Conservation (phyloP, 2,797 vertebrate species). For the Stomatorhinus walkeri region DNA sequence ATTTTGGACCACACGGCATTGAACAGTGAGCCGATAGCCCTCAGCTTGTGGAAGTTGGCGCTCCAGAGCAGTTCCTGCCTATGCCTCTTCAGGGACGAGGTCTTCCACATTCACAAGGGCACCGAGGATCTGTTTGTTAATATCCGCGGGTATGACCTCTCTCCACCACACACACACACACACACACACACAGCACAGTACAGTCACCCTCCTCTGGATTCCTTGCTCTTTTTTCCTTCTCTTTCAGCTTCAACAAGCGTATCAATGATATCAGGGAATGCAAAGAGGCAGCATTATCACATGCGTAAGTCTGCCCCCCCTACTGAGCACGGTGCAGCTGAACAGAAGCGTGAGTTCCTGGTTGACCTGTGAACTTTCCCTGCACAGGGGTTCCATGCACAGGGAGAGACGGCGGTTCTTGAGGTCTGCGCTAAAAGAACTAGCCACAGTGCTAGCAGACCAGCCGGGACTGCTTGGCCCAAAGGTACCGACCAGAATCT, state of each 20-base stretch:
- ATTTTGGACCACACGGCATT: constrained; percentile 90
- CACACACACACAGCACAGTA: background rate
- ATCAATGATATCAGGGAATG: constrained; percentile 97
- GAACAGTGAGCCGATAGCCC: constrained; percentile 78
- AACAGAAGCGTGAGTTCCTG: background rate
- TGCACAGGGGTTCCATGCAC: constrained; percentile 86
- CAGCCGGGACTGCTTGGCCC: constrained; percentile 91
- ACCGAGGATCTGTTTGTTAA: constrained; percentile 96
- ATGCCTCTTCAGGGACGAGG: constrained; percentile 92
- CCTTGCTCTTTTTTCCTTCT: background rate
- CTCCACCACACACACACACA: background rate
- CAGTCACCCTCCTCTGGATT: background rate
- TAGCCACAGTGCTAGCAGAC: constrained; percentile 94
- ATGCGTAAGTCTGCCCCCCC: constrained; percentile 72
- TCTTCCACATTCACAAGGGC: constrained; percentile 97
- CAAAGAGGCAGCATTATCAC: constrained; percentile 90
- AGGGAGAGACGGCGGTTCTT: constrained; percentile 95
- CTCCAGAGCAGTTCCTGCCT: constrained; percentile 97
- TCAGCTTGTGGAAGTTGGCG: constrained; percentile 94
- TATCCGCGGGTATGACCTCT: constrained; percentile 75
- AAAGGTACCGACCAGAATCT: constrained; percentile 66
- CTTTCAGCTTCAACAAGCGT: constrained; percentile 88
- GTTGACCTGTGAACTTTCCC: constrained; percentile 13
- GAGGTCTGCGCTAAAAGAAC: constrained; percentile 87
- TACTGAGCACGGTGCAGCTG: background rate